Conservation (phyloP, 2,888 invertebrate genomes). For the Cancer borealis region DNA sequence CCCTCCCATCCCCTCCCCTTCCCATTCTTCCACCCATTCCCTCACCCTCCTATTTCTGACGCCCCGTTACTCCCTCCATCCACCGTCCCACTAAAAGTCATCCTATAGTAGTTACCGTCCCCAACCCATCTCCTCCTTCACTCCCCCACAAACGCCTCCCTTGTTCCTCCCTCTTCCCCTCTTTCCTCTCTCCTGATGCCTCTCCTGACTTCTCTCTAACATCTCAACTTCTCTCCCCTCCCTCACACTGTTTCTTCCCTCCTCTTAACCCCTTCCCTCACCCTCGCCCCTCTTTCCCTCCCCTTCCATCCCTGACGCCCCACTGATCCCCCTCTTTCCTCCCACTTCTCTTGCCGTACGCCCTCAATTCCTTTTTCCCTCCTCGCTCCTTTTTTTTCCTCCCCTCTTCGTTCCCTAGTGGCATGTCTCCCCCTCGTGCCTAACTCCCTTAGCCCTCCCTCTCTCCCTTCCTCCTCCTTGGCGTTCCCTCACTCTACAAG, state of each 20-base stretch:
- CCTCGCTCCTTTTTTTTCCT: not conserved
- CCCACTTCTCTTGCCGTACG: not conserved
- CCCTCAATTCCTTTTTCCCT: not conserved
- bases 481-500: not conserved
- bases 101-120: not conserved
- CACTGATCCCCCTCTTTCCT: not conserved
- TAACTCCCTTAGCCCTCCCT: not conserved
- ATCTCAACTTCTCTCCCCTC: not conserved
- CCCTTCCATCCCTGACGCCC: not conserved
- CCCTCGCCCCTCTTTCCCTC: not conserved
- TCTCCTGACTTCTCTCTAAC: not conserved
- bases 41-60: not conserved
- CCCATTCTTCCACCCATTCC: not conserved
- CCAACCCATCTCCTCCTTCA: not conserved
- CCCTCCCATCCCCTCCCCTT: not conserved
- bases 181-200: not conserved
- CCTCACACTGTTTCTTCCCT: not conserved
- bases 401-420: not conserved
- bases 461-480: not conserved
- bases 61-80: not conserved
- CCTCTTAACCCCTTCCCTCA: not conserved
- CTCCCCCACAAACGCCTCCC: not conserved
- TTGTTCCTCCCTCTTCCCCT: not conserved
- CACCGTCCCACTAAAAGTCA: not conserved
- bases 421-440: not conserved